These are phyloP conservation scores for Grus americana DNA, from an alignment of 2,113 vertebrate genomes.

Conservation along the genomic window DNA sequence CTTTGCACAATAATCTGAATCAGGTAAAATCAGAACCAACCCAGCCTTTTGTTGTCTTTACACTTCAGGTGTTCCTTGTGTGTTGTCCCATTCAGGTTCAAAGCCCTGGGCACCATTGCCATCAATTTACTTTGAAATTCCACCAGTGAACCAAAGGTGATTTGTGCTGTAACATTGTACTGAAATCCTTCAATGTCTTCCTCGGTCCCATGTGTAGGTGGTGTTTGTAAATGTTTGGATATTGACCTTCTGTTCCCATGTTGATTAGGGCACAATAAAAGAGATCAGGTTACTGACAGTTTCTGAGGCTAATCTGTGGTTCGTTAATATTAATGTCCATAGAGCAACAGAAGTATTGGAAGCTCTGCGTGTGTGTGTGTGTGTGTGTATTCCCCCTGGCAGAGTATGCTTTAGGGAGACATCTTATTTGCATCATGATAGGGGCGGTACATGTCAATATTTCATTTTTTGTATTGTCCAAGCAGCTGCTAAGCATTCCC, in stretches of 20 bases:
- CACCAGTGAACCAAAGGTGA: background rate
- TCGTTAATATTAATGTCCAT: background rate
- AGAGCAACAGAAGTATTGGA: background rate
- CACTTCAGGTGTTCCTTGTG: background rate
- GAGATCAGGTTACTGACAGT: background rate
- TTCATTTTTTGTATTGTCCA: background rate
- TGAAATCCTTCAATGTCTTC: background rate
- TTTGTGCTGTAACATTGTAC: background rate
- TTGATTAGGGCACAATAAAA: background rate
- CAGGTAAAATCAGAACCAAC: background rate
- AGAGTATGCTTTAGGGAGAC: background rate
- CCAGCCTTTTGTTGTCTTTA: background rate
- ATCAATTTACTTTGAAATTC: background rate
- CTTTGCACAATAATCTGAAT: background rate
- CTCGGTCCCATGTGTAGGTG: background rate
- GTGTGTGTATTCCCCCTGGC: no score
- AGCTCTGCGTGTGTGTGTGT: background rate
- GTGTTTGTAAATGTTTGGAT: background rate
- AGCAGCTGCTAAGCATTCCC: background rate
- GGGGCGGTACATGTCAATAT: background rate
- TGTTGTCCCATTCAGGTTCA: background rate
- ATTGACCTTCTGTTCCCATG: background rate
- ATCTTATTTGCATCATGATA: background rate
- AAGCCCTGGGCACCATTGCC: background rate
- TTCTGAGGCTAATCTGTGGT: background rate